Evolutionary conservation across 2,888 invertebrate species (phyloP), one percentile per base, ranked within the genome.

Genomic region (Drosophila lutescens): DNA sequence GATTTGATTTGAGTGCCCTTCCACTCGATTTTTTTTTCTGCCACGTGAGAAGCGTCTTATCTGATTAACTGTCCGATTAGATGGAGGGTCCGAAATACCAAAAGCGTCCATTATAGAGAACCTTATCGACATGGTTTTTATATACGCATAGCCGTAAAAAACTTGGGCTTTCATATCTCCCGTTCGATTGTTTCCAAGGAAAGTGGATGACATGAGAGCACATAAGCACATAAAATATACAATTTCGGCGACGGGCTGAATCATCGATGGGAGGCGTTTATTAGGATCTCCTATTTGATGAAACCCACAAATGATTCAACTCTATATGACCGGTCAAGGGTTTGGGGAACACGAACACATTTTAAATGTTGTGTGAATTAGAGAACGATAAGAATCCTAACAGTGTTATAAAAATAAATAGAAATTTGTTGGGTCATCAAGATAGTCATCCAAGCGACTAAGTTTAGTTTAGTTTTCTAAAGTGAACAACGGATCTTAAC

Each of bases 11-110:
- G 9, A 43, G 20, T 20, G 32, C 43, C 34, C 34, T 34, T 12
- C 44, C 44, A 44, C 32, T 17, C 17, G 54, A 41, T 54, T 30
- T 30, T 32, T 32, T 36, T 20, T 20, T 20, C n/a, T 5, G 44
- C 56, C 56, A 56, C 46, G 56, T 56, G 56, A 56, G 36, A 36
- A 46, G 20, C 43, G 4, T n/a, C 56, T 15, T 36, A n/a, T 12
- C 46, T 56, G 46, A 56, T 56, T 46, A 56, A 36, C 46, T 5
- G 12, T n/a, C 2, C 15, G 26, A 56, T 56, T 46, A 46, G 15
- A 46, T 46, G 56, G 56, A 36, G 46, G 44, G 56, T 56, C 15
- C 34, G 44, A 56, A 56, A 44, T 36, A 34, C 44, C 8, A 36
- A 15, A 20, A 6, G 5, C 8, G 2, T 13, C 50, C 20, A 34